Base-by-base conservation (phyloP, 2,113 vertebrate genomes). In the Syngnathus scovelli region DNA sequence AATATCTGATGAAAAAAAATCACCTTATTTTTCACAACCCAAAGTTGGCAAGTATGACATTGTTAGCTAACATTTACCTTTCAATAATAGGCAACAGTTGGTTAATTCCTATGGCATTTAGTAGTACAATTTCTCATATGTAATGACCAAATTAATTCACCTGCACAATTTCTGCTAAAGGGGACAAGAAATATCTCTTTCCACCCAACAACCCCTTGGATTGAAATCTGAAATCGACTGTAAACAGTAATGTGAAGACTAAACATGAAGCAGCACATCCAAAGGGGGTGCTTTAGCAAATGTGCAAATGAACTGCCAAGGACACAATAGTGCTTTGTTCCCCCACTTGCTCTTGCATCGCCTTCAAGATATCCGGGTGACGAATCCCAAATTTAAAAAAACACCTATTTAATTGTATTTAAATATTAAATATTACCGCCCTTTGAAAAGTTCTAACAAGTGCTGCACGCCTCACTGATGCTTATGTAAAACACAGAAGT, bases 271-370 rank as follows among this genome's bases (percentile, higher is more conserved):
- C 46, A 18, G 27, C 27, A 33, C 27, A 33, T 33, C 3, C 27
- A 33, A 33, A 27, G 5, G 21, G 7, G 21, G 52, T 6, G 1
- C 52, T 23, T 48, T 23, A 55, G 23, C 10, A 36, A 56, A 58
- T 58, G 81, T 75, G 81, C 64, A 86, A 79, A 89, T 86, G 49
- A 85, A 78, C 85, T 15, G 13, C 21, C 5, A 36, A 3, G 23
- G 55, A 58, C 27, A 83, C 80, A 69, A 16, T 46, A 82, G 65
- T 77, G 80, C 84, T 89, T 88, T 87, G 83, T 86, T 85, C 82
- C 82, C 67, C 55, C 61, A 43, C 68, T 81, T 77, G 70, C 68
- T 15, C 55, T 84, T 76, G 71, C 64, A 72, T 71, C 68, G 80
- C 73, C 79, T 64, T 74, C 70, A 79, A 69, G 67, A 72, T 83